Conservation (phyloP, 2,113 vertebrate species). For the Pedetes capensis region DNA sequence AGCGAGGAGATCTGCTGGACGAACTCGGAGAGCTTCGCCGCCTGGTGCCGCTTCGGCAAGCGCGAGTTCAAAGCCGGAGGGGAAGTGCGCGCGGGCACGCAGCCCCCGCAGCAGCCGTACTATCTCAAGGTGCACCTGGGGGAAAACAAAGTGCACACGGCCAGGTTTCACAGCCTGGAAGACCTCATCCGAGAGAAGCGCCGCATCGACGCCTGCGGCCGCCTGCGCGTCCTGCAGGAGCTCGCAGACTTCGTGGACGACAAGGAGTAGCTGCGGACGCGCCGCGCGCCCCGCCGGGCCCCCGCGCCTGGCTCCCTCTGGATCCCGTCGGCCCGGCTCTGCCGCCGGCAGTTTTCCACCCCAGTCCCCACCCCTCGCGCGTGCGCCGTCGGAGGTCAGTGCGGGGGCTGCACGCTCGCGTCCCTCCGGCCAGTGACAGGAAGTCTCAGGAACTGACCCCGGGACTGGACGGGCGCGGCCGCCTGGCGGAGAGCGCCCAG, state of each 20-base stretch:
- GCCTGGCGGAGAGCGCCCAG: not conserved
- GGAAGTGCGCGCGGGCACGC: conserved; percentile 88
- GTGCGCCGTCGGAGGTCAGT: not conserved
- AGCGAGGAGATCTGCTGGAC: conserved; percentile 98
- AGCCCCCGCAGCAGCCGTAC: conserved; percentile 90
- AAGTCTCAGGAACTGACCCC: not conserved
- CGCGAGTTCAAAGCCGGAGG: conserved; percentile 98
- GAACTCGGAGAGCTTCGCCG: conserved; percentile 99
- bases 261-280: conserved; percentile 85
- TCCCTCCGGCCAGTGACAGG: not conserved
- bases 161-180: conserved; percentile 96
- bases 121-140: conserved; percentile 96
- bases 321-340: not conserved
- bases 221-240: conserved; percentile 92
- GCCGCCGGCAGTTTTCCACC: not conserved
- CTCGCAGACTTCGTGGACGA: conserved; percentile 89
- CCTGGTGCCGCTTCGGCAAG: conserved; percentile 99
- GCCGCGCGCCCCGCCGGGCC: not conserved
- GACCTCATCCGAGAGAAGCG: conserved; percentile 97
- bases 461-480: not conserved
- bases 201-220: conserved; percentile 94
- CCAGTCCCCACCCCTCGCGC: not conserved
- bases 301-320: not conserved
- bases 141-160: conserved; percentile 92
- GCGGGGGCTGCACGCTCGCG: not conserved